phyloP scores from a whole-genome alignment of 2,113 vertebrate species.

The Tyrannus savana region DNA sequence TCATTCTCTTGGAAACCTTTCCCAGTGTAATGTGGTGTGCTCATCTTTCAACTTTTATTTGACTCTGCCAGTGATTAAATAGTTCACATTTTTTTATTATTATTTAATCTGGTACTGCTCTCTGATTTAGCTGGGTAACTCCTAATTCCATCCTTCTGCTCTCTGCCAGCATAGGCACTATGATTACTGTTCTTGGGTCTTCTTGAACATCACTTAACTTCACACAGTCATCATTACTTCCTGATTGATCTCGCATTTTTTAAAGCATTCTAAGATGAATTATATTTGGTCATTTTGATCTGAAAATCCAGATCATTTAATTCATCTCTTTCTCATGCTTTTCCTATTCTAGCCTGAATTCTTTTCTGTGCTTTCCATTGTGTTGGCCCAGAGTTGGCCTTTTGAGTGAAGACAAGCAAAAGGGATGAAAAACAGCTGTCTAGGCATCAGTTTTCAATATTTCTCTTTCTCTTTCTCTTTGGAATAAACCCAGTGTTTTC shows the following conservation, averaged over 20 bases:
- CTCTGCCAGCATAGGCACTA: neutral
- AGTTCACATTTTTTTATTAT: neutral
- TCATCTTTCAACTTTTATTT: conserved; percentile 13
- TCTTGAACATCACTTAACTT: neutral
- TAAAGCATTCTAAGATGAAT: neutral
- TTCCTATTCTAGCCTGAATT: neutral
- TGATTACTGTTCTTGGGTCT: neutral
- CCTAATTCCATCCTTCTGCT: neutral
- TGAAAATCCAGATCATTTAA: neutral
- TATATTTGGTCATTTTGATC: neutral
- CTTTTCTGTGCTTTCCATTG: neutral
- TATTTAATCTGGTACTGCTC: neutral
- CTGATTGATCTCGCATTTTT: neutral
- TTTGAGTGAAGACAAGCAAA: neutral
- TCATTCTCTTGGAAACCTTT: neutral
- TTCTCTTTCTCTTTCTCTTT: neutral
- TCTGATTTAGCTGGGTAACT: neutral
- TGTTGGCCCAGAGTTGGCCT: neutral
- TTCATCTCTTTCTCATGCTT: neutral
- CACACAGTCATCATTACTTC: neutral
- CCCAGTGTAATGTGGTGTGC: neutral
- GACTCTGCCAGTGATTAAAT: neutral
- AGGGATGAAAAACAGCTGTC: neutral
- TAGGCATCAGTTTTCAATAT: neutral
- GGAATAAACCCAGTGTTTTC: neutral